phyloP scores from a whole-genome alignment of 2,113 vertebrate genomes.

The Montifringilla adamsi region DNA sequence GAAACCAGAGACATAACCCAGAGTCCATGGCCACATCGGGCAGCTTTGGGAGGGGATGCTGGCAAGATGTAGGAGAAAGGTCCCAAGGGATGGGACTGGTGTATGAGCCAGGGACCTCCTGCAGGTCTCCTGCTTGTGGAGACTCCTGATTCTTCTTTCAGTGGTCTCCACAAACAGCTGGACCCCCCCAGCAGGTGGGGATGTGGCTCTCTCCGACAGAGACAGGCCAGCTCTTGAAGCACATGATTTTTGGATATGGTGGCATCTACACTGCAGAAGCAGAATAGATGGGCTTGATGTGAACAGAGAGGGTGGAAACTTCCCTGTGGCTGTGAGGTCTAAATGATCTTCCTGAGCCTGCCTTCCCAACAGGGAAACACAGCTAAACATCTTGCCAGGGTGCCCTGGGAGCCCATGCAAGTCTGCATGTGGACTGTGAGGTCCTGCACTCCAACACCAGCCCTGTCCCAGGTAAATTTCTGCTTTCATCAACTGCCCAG shows the following conservation, averaged over 20 bases:
- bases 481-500: not conserved
- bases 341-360: not conserved
- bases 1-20: not conserved
- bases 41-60: not conserved
- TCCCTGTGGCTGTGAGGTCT: not conserved
- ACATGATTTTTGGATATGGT: not conserved
- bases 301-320: not conserved
- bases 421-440: rapidly evolving
- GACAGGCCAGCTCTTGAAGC: not conserved
- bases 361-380: not conserved
- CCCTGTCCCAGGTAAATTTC: not conserved
- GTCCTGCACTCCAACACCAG: not conserved
- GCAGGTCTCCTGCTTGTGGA: not conserved
- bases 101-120: not conserved
- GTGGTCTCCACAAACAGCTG: not conserved
- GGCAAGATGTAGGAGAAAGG: not conserved
- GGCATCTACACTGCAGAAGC: not conserved
- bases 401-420: not conserved
- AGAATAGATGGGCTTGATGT: not conserved
- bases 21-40: rapidly evolving
- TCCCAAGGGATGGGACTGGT: not conserved
- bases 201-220: not conserved
- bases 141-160: not conserved
- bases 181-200: not conserved
- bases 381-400: not conserved